Percentiles rank a stretch among this genome's conserved stretches.
phyloP scores from a whole-genome alignment of 2,888 invertebrate species.

The Agonum fuliginosum region DNA sequence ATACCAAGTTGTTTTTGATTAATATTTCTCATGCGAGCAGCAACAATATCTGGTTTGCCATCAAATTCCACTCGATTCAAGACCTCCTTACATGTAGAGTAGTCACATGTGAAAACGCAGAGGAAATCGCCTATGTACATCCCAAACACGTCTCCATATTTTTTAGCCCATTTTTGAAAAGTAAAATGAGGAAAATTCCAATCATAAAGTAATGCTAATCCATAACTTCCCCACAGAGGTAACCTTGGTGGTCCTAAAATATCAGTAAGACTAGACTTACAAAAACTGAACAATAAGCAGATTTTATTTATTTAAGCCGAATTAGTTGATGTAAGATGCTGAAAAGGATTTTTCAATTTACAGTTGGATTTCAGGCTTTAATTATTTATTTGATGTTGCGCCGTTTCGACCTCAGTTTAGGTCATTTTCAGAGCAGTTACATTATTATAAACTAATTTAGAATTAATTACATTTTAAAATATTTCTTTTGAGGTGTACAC shows the following conservation, averaged over 20 bases:
- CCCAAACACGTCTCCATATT: constrained; percentile 74
- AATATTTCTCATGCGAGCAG: constrained; percentile 19
- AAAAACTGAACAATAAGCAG: no score
- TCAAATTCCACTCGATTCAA: constrained; percentile 78
- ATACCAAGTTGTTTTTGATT: constrained; percentile 38
- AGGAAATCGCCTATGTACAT: constrained; percentile 75
- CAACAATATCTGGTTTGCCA: constrained; percentile 72
- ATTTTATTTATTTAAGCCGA: no score
- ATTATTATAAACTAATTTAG: no score
- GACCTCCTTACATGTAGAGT: constrained; percentile 76
- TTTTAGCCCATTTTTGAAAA: constrained; percentile 48
- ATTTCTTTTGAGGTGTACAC: no score
- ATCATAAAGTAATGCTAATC: constrained; percentile 6
- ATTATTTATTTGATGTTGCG: no score
- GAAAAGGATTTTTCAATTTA: no score
- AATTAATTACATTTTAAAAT: no score
- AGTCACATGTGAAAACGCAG: constrained; percentile 75
- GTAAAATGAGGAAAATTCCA: constrained; percentile 53
- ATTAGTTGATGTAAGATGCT: no score
- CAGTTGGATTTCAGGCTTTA: no score
- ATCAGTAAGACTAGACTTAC: neutral
- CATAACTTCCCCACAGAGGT: constrained; percentile 46
- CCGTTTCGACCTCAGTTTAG: no score
- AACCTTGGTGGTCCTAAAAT: constrained; percentile 50
- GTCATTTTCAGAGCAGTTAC: no score